phyloP scores from a whole-genome alignment of 2,888 invertebrate genomes.

The Rhynchonema sp. region DNA sequence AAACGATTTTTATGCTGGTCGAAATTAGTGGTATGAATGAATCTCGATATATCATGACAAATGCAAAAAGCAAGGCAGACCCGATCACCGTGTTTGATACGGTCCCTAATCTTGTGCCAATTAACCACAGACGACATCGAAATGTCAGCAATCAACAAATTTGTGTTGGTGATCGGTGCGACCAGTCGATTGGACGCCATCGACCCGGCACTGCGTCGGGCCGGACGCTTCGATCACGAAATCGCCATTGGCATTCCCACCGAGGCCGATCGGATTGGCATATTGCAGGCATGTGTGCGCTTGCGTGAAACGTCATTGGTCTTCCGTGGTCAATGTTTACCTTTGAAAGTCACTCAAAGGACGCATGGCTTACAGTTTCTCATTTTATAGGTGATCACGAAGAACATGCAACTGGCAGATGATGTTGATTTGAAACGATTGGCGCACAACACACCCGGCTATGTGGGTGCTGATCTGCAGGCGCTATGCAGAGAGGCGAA shows the following conservation, averaged over 20 bases:
- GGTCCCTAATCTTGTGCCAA: too few species aligned
- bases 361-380: too few species aligned
- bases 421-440: constrained; percentile 39
- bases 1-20: too few species aligned
- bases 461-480: constrained; percentile 79
- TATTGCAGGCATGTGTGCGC: constrained; percentile 14
- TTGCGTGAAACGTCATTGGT: not conserved
- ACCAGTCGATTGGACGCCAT: constrained; percentile 78
- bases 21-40: too few species aligned
- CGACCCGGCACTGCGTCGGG: constrained; percentile 72
- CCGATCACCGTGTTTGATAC: too few species aligned
- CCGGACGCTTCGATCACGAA: constrained; percentile 81
- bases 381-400: not conserved
- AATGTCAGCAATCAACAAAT: too few species aligned
- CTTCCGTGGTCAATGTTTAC: too few species aligned
- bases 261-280: constrained; percentile 45
- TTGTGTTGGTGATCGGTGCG: constrained; percentile 72
- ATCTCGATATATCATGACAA: too few species aligned
- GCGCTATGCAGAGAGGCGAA: constrained; percentile 69
- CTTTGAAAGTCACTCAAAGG: too few species aligned
- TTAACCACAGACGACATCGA: too few species aligned
- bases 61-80: too few species aligned
- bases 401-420: not conserved
- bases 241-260: constrained; percentile 82
- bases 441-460: constrained; percentile 75